Evolutionary conservation across 2,888 invertebrate genomes (phyloP).

Genomic region (Pogonocherus hispidulus): DNA sequence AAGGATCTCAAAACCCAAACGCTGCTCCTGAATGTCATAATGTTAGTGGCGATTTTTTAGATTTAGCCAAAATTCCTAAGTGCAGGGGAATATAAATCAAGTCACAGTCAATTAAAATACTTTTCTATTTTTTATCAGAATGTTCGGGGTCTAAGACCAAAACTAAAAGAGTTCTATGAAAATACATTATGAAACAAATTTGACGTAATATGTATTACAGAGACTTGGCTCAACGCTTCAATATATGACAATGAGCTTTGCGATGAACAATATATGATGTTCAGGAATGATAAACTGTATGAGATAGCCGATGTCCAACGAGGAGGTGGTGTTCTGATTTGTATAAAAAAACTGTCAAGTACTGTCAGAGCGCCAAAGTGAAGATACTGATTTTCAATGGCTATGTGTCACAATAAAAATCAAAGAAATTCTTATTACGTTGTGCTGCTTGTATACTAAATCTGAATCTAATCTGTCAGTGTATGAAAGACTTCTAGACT

Average conservation of each 20-base stretch:
- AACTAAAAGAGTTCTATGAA: neutral
- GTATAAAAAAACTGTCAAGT: neutral
- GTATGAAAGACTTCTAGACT: no score
- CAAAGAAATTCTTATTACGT: no score
- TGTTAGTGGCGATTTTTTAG: no score
- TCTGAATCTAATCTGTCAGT: no score
- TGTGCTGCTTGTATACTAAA: no score
- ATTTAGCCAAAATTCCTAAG: no score
- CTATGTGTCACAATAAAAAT: no score
- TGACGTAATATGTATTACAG: neutral
- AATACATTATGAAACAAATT: neutral
- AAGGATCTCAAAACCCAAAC: no score
- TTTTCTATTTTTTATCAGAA: no score
- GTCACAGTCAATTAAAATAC: no score
- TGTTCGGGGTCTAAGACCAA: neutral
- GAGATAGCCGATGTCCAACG: neutral
- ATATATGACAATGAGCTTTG: conserved; percentile 1
- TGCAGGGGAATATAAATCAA: no score
- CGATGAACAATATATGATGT: neutral
- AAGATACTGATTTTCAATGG: neutral
- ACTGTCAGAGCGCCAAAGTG: neutral
- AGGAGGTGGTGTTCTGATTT: neutral
- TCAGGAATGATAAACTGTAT: neutral
- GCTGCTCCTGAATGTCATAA: no score
- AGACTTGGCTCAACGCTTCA: neutral